These are phyloP conservation scores for Babyrousa celebensis DNA, from an alignment of 2,797 vertebrate genomes.

Conservation along the genomic window DNA sequence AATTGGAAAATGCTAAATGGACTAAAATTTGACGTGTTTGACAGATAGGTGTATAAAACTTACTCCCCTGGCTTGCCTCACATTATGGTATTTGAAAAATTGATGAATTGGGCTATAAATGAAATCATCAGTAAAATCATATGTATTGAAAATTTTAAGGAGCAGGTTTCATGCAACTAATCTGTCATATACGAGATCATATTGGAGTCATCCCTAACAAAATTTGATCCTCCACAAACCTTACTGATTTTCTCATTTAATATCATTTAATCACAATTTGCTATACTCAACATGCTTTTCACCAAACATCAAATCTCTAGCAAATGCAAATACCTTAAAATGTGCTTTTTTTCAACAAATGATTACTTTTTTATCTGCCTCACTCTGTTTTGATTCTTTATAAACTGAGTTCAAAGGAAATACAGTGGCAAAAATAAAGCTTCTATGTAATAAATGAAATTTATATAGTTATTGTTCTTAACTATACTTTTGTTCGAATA, in stretches of 20 bases:
- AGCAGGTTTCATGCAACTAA: conserved; percentile 42
- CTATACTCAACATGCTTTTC: conserved; percentile 50
- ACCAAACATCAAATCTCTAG: conserved; percentile 46
- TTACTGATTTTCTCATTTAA: conserved; percentile 71
- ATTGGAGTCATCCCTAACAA: conserved; percentile 69
- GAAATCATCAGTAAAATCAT: conserved; percentile 71
- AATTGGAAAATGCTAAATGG: conserved; percentile 35
- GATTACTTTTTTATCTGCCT: conserved; percentile 16
- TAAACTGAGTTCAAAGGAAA: neutral
- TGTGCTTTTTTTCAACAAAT: conserved; percentile 42
- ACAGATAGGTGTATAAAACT: conserved; percentile 53
- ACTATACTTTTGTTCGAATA: conserved; percentile 35
- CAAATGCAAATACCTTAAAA: conserved; percentile 70
- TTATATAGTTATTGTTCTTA: neutral
- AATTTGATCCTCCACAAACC: conserved; percentile 62
- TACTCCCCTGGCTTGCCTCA: neutral
- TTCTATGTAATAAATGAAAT: neutral
- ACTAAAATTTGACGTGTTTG: neutral
- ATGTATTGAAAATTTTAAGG: conserved; percentile 47
- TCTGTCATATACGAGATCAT: conserved; percentile 56
- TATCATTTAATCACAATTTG: conserved; percentile 67
- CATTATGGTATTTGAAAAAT: conserved; percentile 67
- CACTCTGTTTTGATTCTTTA: conserved; percentile 44
- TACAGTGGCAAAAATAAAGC: neutral
- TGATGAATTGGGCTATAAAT: conserved; percentile 68